Conservation (phyloP, 2,113 vertebrate species). For the Leptosomus discolor region DNA sequence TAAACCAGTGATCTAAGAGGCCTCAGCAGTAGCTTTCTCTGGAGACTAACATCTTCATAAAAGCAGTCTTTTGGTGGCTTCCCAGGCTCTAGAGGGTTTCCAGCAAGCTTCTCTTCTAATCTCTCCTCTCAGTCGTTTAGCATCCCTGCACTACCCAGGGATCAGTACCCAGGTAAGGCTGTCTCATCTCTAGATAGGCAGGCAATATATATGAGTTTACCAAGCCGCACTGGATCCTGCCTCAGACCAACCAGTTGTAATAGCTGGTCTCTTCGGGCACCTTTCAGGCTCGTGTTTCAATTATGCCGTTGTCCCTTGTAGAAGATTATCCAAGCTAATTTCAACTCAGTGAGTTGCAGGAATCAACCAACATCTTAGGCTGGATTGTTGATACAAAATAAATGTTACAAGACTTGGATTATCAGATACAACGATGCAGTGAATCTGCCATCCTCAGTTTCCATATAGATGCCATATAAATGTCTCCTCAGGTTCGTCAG, state of each 20-base stretch:
- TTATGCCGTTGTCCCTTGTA: neutral
- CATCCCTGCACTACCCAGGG: neutral
- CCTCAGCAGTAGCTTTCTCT: neutral
- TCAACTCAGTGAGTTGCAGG: neutral
- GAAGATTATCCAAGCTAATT: neutral
- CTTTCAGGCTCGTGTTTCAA: neutral
- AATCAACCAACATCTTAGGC: neutral
- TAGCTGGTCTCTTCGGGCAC: neutral
- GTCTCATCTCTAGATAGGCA: neutral
- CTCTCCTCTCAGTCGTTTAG: neutral
- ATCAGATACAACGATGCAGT: conserved; percentile 20
- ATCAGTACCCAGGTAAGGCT: neutral
- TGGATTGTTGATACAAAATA: conserved; percentile 21
- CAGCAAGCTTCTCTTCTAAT: neutral
- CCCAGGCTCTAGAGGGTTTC: neutral
- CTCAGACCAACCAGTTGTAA: neutral
- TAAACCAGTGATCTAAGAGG: neutral
- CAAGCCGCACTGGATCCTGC: neutral
- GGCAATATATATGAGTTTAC: neutral
- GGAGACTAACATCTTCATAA: neutral
- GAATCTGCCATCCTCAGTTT: conserved; percentile 15
- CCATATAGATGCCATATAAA: conserved; percentile 41
- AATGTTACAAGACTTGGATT: neutral
- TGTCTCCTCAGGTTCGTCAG: neutral
- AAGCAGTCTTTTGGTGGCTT: neutral